These are phyloP conservation scores for Deroptyus accipitrinus DNA, from an alignment of 2,113 vertebrate species.

Conservation along the genomic window DNA sequence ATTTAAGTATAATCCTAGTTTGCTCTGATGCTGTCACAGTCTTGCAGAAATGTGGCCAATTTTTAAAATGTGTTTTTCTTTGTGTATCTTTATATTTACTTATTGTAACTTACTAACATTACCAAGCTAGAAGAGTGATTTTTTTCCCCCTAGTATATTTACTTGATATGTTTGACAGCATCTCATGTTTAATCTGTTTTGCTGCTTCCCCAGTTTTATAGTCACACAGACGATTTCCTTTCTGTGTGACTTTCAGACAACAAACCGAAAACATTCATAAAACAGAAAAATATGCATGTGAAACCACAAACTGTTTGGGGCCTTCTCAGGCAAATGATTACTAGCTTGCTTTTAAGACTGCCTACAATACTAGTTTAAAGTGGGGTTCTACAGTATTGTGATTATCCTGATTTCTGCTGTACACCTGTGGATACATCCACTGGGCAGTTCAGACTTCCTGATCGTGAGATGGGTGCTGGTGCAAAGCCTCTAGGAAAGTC, in stretches of 20 bases:
- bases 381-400: neutral
- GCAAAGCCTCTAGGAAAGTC: neutral
- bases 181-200: constrained; percentile 27
- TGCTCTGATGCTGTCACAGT: neutral
- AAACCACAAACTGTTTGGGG: constrained; percentile 19
- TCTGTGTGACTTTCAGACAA: neutral
- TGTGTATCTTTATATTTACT: neutral
- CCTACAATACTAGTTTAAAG: neutral
- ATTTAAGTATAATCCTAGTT: neutral
- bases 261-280: constrained; percentile 2
- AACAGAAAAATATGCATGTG: neutral
- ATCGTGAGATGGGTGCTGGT: neutral
- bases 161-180: constrained; percentile 1
- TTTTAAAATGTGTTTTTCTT: neutral
- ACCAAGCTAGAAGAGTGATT: neutral
- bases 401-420: neutral
- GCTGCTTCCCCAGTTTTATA: constrained; percentile 3
- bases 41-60: neutral
- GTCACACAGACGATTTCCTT: neutral
- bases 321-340: neutral
- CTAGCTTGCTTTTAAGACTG: neutral
- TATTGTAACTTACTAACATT: neutral
- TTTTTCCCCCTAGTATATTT: neutral
- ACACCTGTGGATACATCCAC: neutral
- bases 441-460: neutral